phyloP scores from a whole-genome alignment of 2,797 vertebrate genomes.

The Characodon lateralis region DNA sequence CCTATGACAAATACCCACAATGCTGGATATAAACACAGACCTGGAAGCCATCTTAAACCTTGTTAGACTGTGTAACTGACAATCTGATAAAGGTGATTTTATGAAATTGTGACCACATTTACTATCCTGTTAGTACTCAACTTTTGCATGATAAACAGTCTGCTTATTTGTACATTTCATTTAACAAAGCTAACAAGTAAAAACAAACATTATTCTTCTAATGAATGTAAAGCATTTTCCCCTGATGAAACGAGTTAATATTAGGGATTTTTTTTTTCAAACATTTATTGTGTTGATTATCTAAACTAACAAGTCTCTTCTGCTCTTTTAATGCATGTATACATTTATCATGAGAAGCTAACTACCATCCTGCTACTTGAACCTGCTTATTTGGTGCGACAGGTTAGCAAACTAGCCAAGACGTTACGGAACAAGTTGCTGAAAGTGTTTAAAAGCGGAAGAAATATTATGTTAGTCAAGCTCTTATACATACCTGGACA shows the following conservation, averaged over 20 bases:
- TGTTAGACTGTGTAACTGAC: not conserved
- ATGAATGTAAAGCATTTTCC: not conserved
- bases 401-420: slow-evolving; percentile 24
- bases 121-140: not conserved
- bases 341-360: not conserved
- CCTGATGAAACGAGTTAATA: not conserved
- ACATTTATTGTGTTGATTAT: not conserved
- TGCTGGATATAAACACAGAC: not conserved
- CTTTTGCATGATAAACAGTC: not conserved
- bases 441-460: not conserved
- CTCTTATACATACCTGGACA: slow-evolving; percentile 35
- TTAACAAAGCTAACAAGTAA: not conserved
- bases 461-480: not conserved
- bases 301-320: not conserved
- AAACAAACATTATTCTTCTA: not conserved
- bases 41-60: not conserved
- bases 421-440: not conserved
- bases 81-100: too few species aligned
- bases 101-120: not conserved
- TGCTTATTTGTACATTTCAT: not conserved
- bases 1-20: not conserved
- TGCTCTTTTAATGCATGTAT: not conserved
- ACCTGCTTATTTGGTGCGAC: not conserved
- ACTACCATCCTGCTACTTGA: not conserved
- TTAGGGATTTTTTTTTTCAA: not conserved